Evolutionary conservation across 2,113 vertebrate genomes (phyloP).

Genomic region (Xyrauchen texanus): DNA sequence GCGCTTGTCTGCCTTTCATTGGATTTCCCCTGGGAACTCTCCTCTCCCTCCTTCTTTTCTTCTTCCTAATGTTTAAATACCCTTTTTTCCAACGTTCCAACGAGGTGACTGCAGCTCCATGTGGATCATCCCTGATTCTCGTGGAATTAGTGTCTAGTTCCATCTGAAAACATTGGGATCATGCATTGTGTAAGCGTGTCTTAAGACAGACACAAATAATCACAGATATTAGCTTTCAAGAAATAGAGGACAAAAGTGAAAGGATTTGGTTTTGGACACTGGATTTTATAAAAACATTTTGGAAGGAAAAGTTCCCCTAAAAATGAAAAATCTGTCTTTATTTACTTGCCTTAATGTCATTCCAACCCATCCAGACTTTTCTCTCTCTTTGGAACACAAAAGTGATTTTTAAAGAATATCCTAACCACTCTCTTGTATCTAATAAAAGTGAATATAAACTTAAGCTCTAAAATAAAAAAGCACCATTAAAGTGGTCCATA

Average conservation of each 20-base stretch:
- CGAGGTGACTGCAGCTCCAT: neutral
- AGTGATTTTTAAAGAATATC: no score
- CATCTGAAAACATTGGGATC: conserved; percentile 28
- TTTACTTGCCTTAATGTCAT: no score
- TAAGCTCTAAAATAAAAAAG: no score
- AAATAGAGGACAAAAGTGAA: neutral
- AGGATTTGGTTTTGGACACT: neutral
- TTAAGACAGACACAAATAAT: neutral
- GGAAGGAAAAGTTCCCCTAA: no score
- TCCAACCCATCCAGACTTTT: no score
- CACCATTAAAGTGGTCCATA: no score
- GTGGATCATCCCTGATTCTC: conserved; percentile 3
- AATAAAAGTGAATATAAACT: no score
- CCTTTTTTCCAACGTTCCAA: neutral
- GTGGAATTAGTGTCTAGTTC: neutral
- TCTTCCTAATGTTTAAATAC: neutral
- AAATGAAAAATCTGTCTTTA: no score
- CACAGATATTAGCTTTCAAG: neutral
- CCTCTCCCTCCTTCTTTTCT: neutral
- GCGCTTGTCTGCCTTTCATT: neutral
- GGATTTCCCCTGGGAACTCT: neutral
- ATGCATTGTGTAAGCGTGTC: conserved; percentile 34
- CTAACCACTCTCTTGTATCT: no score
- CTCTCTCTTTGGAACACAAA: no score
- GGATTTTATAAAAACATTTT: no score